Evolutionary conservation across 2,797 vertebrate genomes (phyloP).

Genomic region (Podarcis lilfordi): DNA sequence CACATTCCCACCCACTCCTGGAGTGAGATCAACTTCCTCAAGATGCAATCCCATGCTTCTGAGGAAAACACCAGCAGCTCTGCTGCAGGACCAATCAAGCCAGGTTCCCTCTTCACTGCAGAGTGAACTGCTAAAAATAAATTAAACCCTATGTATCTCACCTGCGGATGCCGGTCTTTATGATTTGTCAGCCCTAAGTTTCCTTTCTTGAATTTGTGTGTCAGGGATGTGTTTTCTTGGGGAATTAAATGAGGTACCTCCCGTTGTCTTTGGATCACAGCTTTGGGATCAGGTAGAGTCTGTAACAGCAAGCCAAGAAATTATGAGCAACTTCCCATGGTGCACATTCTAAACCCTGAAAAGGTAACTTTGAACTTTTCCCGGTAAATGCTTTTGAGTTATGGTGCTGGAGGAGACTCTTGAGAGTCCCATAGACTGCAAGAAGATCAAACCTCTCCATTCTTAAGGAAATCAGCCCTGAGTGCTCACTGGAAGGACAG

Average conservation of each 20-base stretch:
- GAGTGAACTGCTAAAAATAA: background rate
- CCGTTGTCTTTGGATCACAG: background rate
- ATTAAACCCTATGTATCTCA: background rate
- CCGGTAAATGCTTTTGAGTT: too few relatives aligned
- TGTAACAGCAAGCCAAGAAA: constrained; percentile 14
- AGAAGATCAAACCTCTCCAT: too few relatives aligned
- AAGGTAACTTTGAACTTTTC: too few relatives aligned
- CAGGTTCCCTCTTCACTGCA: background rate
- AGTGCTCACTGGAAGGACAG: too few relatives aligned
- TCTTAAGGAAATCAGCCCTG: too few relatives aligned
- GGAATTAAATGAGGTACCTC: background rate
- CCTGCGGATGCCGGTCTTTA: constrained; percentile 21
- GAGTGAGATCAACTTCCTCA: background rate
- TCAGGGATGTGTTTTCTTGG: constrained; percentile 1
- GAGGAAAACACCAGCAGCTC: background rate
- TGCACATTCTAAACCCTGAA: too few relatives aligned
- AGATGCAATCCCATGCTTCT: background rate
- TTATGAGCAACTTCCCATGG: background rate
- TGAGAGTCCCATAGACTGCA: too few relatives aligned
- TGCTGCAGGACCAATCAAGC: background rate
- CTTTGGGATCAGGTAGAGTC: constrained; percentile 14
- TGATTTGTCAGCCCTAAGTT: constrained; percentile 2
- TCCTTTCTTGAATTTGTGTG: constrained; percentile 33
- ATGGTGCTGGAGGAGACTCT: too few relatives aligned
- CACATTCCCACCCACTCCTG: background rate